These are phyloP conservation scores for Sterrhoptilus dennistouni DNA, from an alignment of 2,113 vertebrate species.

Conservation along the genomic window DNA sequence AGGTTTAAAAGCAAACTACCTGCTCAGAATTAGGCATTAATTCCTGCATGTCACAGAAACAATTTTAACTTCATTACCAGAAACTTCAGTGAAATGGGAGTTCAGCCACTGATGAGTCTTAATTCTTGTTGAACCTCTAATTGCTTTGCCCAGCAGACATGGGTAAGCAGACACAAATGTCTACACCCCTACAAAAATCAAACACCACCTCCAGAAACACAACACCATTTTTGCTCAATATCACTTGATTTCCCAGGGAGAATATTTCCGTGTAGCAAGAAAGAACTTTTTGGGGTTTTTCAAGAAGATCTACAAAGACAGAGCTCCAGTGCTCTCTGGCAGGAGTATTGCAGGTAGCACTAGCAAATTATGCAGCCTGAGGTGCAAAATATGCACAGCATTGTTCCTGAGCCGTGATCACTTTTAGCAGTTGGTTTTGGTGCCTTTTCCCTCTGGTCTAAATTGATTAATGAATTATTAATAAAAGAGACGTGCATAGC, in stretches of 20 bases:
- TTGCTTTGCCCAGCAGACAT: background rate
- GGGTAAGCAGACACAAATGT: accelerated
- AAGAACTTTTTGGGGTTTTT: background rate
- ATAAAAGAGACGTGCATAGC: background rate
- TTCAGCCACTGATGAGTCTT: background rate
- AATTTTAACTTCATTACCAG: background rate
- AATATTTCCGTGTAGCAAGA: background rate
- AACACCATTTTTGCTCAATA: background rate
- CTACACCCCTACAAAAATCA: background rate
- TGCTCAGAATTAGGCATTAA: background rate
- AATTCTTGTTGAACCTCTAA: conserved; percentile 29
- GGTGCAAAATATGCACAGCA: background rate
- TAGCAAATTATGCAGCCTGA: background rate
- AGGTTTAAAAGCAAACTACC: background rate
- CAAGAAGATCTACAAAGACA: background rate
- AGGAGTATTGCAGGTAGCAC: background rate
- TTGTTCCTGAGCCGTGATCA: background rate
- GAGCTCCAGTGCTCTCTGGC: background rate
- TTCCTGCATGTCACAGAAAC: background rate
- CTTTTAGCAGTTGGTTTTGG: background rate
- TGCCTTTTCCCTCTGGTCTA: background rate
- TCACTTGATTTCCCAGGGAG: background rate
- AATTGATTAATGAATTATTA: conserved; percentile 60
- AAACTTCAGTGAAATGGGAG: background rate
- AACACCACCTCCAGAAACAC: background rate